A percentile compares a stretch with the other conserved stretches of the same genome.
Evolutionary conservation across 2,113 vertebrate species (phyloP).

Genomic region (Craseonycteris thonglongyai): DNA sequence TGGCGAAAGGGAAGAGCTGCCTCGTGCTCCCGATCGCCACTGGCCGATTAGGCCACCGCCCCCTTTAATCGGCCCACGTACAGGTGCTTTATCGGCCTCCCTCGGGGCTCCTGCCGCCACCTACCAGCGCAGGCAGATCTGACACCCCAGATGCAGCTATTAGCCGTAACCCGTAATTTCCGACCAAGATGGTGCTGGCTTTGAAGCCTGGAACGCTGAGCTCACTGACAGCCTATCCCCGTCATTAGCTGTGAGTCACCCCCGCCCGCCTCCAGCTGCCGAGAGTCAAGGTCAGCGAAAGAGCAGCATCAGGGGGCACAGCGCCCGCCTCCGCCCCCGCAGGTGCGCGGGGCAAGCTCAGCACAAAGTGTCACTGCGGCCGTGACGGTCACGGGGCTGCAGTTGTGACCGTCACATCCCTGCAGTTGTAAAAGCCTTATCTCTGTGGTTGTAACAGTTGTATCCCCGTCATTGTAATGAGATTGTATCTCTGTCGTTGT

Average conservation of each 20-base stretch:
- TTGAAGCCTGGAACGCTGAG: constrained; percentile 63
- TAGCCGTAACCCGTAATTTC: constrained; percentile 70
- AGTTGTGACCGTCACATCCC: too few species aligned
- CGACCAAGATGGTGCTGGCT: constrained; percentile 39
- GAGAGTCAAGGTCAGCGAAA: neutral
- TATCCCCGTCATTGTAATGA: too few species aligned
- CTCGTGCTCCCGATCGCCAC: neutral
- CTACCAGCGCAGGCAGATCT: constrained; percentile 8
- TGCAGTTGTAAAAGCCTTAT: too few species aligned
- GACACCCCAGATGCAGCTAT: constrained; percentile 48
- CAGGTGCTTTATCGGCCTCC: constrained; percentile 60
- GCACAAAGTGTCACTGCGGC: too few species aligned
- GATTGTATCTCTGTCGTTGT: too few species aligned
- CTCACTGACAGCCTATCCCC: constrained; percentile 52
- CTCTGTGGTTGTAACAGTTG: too few species aligned
- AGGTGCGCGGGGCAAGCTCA: too few species aligned
- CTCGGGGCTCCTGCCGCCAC: constrained; percentile 27
- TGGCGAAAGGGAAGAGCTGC: neutral
- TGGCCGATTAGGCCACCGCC: constrained; percentile 30
- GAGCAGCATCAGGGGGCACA: too few species aligned
- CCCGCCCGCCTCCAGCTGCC: neutral
- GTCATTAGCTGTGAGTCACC: constrained; percentile 48
- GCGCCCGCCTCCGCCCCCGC: too few species aligned
- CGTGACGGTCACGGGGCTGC: too few species aligned
- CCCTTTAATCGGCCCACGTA: constrained; percentile 58